These are phyloP conservation scores for Gandaritis pyraliata DNA, from an alignment of 2,888 invertebrate genomes.

Conservation along the genomic window DNA sequence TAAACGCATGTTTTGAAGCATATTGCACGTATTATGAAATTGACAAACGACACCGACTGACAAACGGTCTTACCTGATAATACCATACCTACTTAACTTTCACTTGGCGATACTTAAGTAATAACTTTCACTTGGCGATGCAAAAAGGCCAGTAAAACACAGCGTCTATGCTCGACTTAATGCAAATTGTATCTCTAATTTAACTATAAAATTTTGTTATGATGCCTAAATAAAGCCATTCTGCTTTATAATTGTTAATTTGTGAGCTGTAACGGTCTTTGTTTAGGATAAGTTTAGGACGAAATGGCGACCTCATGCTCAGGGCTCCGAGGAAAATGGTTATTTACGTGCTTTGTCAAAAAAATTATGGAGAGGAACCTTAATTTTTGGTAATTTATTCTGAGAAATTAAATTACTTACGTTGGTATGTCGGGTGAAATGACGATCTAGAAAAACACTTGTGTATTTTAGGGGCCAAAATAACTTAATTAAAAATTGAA, in stretches of 20 bases:
- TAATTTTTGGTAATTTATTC: conserved; percentile 4
- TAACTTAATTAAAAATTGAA: conserved; percentile 25
- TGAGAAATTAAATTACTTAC: background rate
- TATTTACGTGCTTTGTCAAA: conserved; percentile 36
- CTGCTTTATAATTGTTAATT: conserved; percentile 66
- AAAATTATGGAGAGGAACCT: background rate
- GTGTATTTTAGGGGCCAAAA: too few species aligned
- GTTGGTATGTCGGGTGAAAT: background rate
- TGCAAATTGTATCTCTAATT: conserved; percentile 46
- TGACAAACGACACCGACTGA: too few species aligned
- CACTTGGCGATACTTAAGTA: background rate
- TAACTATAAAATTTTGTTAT: conserved; percentile 47
- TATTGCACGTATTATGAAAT: too few species aligned
- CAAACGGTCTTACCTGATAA: too few species aligned
- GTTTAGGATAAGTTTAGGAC: conserved; percentile 62
- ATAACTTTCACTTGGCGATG: conserved; percentile 13
- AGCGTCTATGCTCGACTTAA: conserved; percentile 27
- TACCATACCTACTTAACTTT: too few species aligned
- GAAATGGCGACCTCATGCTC: conserved; percentile 45
- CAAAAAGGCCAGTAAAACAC: conserved; percentile 8
- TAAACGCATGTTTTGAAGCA: too few species aligned
- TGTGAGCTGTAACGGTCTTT: conserved; percentile 65
- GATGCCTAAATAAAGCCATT: conserved; percentile 67
- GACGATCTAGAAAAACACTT: too few species aligned
- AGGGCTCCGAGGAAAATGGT: conserved; percentile 42